Conservation (phyloP, 2,888 invertebrate genomes). For the Drosophila pegasa region DNA sequence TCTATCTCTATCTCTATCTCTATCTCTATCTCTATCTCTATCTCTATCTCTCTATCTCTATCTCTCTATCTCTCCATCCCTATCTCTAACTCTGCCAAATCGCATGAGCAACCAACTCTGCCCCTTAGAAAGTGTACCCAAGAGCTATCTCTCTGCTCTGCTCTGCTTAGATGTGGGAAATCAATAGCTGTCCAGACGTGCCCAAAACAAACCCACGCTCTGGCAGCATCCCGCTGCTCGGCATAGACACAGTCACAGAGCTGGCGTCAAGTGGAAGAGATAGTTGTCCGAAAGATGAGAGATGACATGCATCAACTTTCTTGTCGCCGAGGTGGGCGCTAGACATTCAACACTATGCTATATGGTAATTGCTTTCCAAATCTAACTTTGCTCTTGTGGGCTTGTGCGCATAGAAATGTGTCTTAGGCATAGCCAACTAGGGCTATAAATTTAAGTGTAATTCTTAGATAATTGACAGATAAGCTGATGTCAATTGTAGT, state of each 20-base stretch:
- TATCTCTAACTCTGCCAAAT: neutral
- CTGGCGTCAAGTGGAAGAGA: slow-evolving; percentile 23
- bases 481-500: too few relatives aligned
- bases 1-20: neutral
- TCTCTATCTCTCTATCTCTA: neutral
- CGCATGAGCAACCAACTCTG: neutral
- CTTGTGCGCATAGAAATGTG: neutral
- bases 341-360: neutral
- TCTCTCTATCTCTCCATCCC: neutral
- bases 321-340: slow-evolving; percentile 11
- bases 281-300: slow-evolving; percentile 23
- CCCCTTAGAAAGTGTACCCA: neutral
- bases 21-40: slow-evolving; percentile 4
- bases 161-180: slow-evolving; percentile 38
- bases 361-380: neutral
- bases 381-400: neutral
- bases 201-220: slow-evolving; percentile 41
- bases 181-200: slow-evolving; percentile 42
- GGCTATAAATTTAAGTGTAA: too few relatives aligned
- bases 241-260: neutral
- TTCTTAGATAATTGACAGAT: too few relatives aligned
- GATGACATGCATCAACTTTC: slow-evolving; percentile 31
- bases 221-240: slow-evolving; percentile 28
- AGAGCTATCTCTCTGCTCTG: slow-evolving; percentile 2
- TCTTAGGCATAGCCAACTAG: neutral